Evolutionary conservation across 2,888 invertebrate genomes (phyloP), one percentile per base, ranked within the genome.

Genomic region (Volucella inflata): DNA sequence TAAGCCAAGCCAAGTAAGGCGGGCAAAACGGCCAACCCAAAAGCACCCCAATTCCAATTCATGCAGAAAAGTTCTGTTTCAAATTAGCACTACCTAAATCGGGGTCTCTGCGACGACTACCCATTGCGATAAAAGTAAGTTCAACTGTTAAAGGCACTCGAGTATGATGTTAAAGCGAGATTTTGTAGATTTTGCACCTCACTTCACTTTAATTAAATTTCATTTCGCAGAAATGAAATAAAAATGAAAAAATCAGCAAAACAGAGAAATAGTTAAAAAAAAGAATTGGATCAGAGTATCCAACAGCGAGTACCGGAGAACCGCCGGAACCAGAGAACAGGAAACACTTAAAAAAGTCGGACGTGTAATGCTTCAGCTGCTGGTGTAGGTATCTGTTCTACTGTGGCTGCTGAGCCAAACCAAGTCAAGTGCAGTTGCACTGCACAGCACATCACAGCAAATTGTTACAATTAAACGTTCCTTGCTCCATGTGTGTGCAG

Each of bases 171-270:
- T 85, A 80, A 85, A 85, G 84, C 55, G 80, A 75, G 65, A 85
- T 85, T 85, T 85, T 80, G 80, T 85, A 80, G 80, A 85, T 85
- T 85, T 85, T 85, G 76, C 80, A 85, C 80, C 76, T 80, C 84
- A 85, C 79, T 85, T 85, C 84, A 85, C 76, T 80, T 85, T 85
- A 85, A 85, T 85, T 85, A 80, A 85, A 85, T 85, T 80, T 80
- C 76, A 62, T 84, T 84, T 67, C 60, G 59, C 80, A 59, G 53
- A 36, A 42, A 53, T 57, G 55, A 67, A 42, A 67, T 51, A 57
- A 55, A 68, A 55, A 38, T 57, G 53, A 62, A 21, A 42, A 44
- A 46, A 16, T 11, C 30, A 30, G 14, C 14, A 16, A 65, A 76
- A 46, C n/a, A 65, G 44, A 17, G 17, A 53, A 57, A 75, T 30